Evolutionary conservation across 1,140 invertebrate genomes (phyloP).

Genomic region (Zaprionus nigranus): DNA sequence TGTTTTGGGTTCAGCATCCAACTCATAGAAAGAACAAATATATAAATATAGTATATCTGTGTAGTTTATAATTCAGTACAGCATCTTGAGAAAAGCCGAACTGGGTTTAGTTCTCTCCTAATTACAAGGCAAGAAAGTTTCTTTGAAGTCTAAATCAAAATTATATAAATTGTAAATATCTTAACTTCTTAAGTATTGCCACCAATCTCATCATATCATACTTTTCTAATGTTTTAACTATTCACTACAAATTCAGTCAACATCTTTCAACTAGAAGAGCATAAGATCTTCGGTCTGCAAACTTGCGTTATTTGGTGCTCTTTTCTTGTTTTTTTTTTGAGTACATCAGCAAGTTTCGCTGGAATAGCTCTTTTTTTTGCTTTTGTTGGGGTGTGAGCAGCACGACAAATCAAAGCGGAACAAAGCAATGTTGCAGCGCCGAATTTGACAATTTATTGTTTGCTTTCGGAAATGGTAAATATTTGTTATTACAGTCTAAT

Average conservation of each 20-base stretch:
- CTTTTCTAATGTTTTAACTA: no score
- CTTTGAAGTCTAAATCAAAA: no score
- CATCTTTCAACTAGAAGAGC: not conserved
- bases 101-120: no score
- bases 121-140: no score
- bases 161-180: no score
- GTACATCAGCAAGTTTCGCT: constrained; percentile 65
- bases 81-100: no score
- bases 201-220: no score
- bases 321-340: constrained; percentile 48
- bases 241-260: not conserved
- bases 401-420: constrained; percentile 73
- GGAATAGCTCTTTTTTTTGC: constrained; percentile 6
- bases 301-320: not conserved
- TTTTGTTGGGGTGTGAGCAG: constrained; percentile 38
- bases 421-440: constrained; percentile 65
- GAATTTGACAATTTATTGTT: constrained; percentile 75
- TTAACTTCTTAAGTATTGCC: no score
- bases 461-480: constrained; percentile 79
- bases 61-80: no score
- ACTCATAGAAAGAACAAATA: no score
- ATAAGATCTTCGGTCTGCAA: not conserved
- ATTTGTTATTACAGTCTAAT: constrained; percentile 82
- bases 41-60: no score
- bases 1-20: no score